A percentile compares a stretch with the other conserved stretches of the same genome.
Evolutionary conservation across 1,140 invertebrate species (phyloP).

Genomic region (Agrypnia vestita): DNA sequence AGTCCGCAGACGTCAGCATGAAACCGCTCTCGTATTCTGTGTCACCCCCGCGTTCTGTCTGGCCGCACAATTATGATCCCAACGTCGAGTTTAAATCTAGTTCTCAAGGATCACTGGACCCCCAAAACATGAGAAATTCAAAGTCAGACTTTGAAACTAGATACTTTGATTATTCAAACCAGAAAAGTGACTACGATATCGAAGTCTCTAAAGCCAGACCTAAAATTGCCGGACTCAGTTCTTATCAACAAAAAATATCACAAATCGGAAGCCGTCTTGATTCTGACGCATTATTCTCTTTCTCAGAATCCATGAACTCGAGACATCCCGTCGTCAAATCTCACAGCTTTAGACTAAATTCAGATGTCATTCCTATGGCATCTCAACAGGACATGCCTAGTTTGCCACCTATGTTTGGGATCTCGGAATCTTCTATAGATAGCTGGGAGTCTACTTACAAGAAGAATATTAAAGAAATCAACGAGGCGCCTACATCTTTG

Average conservation of each 20-base stretch:
- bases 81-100: constrained; percentile 50
- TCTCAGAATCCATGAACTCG: constrained; percentile 67
- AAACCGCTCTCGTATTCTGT: constrained; percentile 59
- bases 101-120: constrained; percentile 57
- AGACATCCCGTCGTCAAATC: constrained; percentile 77
- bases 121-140: constrained; percentile 46
- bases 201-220: constrained; percentile 65
- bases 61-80: constrained; percentile 56
- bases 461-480: constrained; percentile 64
- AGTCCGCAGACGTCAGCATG: constrained; percentile 29
- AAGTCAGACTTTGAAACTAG: constrained; percentile 52
- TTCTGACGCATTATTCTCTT: constrained; percentile 61
- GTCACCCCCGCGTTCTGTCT: constrained; percentile 54
- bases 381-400: constrained; percentile 71
- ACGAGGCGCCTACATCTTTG: constrained; percentile 50
- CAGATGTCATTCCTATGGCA: constrained; percentile 68
- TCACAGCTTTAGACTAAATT: constrained; percentile 77
- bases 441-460: constrained; percentile 73
- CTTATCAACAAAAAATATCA: constrained; percentile 72
- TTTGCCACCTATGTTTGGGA: constrained; percentile 71
- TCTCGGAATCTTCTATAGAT: constrained; percentile 71
- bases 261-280: constrained; percentile 57
- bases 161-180: constrained; percentile 55
- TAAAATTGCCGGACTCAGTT: constrained; percentile 71
- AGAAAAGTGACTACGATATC: constrained; percentile 51